phyloP scores from a whole-genome alignment of 2,888 invertebrate species.

The Julus scandinavius region DNA sequence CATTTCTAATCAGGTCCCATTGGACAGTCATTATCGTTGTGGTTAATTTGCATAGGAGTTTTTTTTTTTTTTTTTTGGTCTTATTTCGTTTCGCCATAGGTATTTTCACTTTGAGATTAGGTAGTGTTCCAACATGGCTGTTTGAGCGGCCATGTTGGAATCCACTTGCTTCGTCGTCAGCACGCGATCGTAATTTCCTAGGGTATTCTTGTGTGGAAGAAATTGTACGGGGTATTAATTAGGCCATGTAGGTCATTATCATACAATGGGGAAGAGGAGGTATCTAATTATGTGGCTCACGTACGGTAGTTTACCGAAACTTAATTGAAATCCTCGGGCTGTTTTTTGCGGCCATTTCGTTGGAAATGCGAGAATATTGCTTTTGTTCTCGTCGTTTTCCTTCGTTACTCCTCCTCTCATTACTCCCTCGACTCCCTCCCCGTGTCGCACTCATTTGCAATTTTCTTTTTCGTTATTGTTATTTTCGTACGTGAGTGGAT shows the following conservation, averaged over 20 bases:
- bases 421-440: neutral
- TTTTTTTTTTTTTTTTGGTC: too few species aligned
- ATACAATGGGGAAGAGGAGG: slow-evolving; percentile 25
- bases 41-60: too few species aligned
- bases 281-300: slow-evolving; percentile 25
- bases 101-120: too few species aligned
- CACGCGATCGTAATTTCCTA: neutral
- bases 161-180: neutral
- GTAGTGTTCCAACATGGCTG: neutral
- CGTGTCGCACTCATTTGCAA: slow-evolving; percentile 2
- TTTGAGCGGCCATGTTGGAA: neutral
- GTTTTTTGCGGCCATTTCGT: neutral
- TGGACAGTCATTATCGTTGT: too few species aligned
- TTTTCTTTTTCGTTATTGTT: neutral
- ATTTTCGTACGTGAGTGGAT: slow-evolving; percentile 29
- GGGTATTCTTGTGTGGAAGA: neutral
- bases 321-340: slow-evolving; percentile 25
- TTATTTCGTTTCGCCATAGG: too few species aligned
- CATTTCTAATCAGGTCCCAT: too few species aligned
- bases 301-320: slow-evolving; percentile 17
- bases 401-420: neutral
- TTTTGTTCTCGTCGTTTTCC: neutral
- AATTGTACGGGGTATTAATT: slow-evolving; percentile 22
- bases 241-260: slow-evolving; percentile 25
- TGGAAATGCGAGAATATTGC: slow-evolving; percentile 22